phyloP scores from a whole-genome alignment of 2,888 invertebrate genomes.

The Phaonia tiefii region DNA sequence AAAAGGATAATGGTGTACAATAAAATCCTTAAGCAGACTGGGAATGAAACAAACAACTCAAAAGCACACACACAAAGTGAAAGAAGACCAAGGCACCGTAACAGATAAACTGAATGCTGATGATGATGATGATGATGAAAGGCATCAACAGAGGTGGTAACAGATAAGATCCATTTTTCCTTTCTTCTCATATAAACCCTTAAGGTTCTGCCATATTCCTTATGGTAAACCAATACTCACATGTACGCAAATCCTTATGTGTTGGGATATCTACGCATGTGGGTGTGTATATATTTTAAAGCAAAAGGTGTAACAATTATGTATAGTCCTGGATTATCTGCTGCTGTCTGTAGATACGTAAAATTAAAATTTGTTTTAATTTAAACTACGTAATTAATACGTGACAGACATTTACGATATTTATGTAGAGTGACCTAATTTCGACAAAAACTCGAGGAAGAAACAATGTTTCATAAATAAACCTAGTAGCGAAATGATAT shows the following conservation, averaged over 20 bases:
- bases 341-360: no score
- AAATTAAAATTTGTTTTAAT: no score
- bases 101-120: constrained; percentile 1
- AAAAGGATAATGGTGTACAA: constrained; percentile 28
- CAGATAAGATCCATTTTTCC: constrained; percentile 9
- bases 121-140: constrained; percentile 13
- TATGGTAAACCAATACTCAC: constrained; percentile 2
- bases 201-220: constrained; percentile 13
- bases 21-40: constrained; percentile 43
- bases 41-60: constrained; percentile 27
- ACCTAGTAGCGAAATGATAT: no score
- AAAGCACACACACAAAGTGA: neutral
- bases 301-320: no score
- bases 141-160: constrained; percentile 11
- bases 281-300: no score
- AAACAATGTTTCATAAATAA: no score
- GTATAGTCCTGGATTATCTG: no score
- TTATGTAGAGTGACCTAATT: no score
- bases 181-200: constrained; percentile 19
- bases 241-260: neutral
- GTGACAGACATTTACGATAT: no score
- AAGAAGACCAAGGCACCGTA: constrained; percentile 23
- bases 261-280: neutral
- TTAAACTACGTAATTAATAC: no score
- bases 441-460: no score